Evolutionary conservation across 2,113 vertebrate species (phyloP), one percentile per base, ranked within the genome.

Genomic region (Microtus ochrogaster): DNA sequence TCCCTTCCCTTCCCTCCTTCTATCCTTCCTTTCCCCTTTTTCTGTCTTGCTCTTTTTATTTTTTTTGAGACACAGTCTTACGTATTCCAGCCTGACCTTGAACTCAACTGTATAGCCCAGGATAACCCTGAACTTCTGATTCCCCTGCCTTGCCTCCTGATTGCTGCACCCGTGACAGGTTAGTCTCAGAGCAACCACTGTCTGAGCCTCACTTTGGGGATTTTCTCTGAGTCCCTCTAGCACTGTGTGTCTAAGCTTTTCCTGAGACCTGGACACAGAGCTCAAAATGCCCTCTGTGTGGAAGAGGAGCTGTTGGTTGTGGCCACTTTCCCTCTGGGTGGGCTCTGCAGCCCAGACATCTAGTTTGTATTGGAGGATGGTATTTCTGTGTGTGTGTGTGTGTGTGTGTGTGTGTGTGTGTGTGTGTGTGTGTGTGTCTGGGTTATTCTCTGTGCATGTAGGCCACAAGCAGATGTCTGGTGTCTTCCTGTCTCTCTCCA

Each of bases 21-120:
- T 2, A 8, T n/a, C n/a, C 17, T 3, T 19, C 24, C 0, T 13
- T 78, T 0, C 14, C 44, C 33, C 14, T 33, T 11, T 47, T 3
- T 55, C 33, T 58, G 0, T 7, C 36, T 81, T 7, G 13, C 8
- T 65, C 24, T 65, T 26, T 65, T 2, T n/a, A 0, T 16, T 21
- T 39, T 22, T 28, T 26, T 12, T 39, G 12, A 82, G 12, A 82
- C 55, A 10, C 12, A 39, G 55, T 82, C 22, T 58, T n/a, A 39
- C 17, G 22, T 61, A 61, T 39, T n/a, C 55, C 55, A 82, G 79
- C 49, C 77, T 82, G 55, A 22, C 79, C 55, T 16, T 61, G 55
- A 82, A 61, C 36, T 82, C 36, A 61, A 61, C 55, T 16, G 17
- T 83, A 24, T 61, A 61, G n/a, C 55, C 55, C 36, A n/a, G 33